Evolutionary conservation across 2,888 invertebrate species (phyloP), one percentile per base, ranked within the genome.

Genomic region (Luperina testacea): DNA sequence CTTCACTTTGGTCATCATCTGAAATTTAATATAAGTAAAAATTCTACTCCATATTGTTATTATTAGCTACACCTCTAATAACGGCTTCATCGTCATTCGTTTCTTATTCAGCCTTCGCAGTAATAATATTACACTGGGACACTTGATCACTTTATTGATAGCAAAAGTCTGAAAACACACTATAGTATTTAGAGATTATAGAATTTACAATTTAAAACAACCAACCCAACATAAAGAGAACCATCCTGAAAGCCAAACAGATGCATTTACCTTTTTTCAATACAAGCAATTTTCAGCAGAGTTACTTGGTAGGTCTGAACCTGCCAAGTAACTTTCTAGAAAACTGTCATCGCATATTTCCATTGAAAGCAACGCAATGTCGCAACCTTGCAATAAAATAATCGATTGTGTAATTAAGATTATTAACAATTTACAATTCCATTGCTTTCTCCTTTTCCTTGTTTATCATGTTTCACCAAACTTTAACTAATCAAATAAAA

Each of bases 1-100:
- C 88, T 96, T 97, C 87, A 91, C 91, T 91, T 95, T 96, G 81
- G 90, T 93, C 95, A 97, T 95, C 97, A 97, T 97, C 97, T 97
- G 91, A 5, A 85, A 89, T 48, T 90, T 92, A 81, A 90, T 13
- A 17, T 42, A 1, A 17, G 8, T 75, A 0, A 17, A 53, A 32
- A 67, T 70, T 64, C 17, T 38, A 15, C 53, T 72, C 20, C 6
- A 17, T n/a, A 15, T 27, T 45, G 7, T 7, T 61, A 9, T 42
- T 48, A 32, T 51, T 17, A 13, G 2, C 32, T 57, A 20, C 11
- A 38, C 7, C 5, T 27, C 17, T 48, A 38, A 5, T 53, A 53
- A 11, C 0, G 6, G 2, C 9, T 69, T 38, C 1, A 59, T 20
- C 15, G 8, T 7, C 13, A 48, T 81, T n/a, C 6, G 0, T n/a